Evolutionary conservation across 2,888 invertebrate species (phyloP), one percentile per base, ranked within the genome.

Genomic region (Helicoverpa assulta): DNA sequence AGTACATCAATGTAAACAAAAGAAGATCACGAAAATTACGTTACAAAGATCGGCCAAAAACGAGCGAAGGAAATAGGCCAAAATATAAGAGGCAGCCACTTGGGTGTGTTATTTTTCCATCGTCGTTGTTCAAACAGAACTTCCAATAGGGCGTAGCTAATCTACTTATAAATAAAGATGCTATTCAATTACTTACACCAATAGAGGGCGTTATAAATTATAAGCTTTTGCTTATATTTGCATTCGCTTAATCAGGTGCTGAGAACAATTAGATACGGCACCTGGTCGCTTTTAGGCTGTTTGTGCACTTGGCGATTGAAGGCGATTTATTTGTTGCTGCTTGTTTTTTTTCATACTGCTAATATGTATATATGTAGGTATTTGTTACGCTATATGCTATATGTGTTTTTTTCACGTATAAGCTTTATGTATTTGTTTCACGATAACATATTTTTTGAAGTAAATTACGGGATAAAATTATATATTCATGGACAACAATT

Each of bases 221-320:
- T 76, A 64, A 56, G 74, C 61, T 56, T 82, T 61, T 40, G 67
- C 65, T 78, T 83, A 83, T 83, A 81, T 82, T 83, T 73, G 78
- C 76, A 74, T 74, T 75, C 70, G 72, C 81, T 76, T 81, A 76
- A 75, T 81, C 76, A 73, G 73, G 61, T 70, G 62, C 66, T 56
- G 62, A 21, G 83, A 61, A 50, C 72, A 76, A 81, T 82, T 83
- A 76, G 61, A 71, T 54, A 19, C 29, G 63, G 65, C 82, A 82
- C 84, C 82, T 82, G 82, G 51, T 66, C 50, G 8, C 43, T 50
- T 43, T 68, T 53, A 79, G 47, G 61, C 8, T 0, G n/a, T 19
- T 7, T 1, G 18, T 10, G 33, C n/a, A 60, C 58, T 61, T 29
- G 19, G 56, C 51, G 10, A 58, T 26, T 43, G 14, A 1, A 0